These are phyloP conservation scores for Callopanchax toddi DNA, from an alignment of 2,113 vertebrate species.

Conservation along the genomic window DNA sequence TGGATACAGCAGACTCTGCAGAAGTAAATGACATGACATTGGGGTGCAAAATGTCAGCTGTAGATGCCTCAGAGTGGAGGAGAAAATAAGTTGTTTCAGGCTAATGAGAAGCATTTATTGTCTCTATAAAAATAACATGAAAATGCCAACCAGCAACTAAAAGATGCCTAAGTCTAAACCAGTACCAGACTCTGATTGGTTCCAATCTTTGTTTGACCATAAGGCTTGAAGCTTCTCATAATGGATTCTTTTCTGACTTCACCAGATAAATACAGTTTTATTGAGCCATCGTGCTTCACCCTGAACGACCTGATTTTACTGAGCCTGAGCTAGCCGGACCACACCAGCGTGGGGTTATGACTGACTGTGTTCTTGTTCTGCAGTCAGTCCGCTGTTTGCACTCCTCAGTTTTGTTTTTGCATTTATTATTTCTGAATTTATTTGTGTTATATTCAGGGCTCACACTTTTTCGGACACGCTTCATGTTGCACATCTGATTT, in stretches of 20 bases:
- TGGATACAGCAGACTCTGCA: slow-evolving; percentile 1
- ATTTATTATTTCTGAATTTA: background rate
- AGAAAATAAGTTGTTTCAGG: background rate
- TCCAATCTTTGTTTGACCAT: background rate
- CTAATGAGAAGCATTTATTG: background rate
- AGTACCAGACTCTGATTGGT: background rate
- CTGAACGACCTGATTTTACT: background rate
- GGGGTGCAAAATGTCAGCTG: background rate
- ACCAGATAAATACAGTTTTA: background rate
- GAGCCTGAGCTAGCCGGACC: background rate
- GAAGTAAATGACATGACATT: background rate
- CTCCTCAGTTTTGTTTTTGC: background rate
- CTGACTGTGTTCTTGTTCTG: background rate
- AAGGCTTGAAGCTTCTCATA: background rate
- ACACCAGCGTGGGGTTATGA: background rate
- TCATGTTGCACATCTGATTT: background rate
- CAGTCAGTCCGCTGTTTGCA: background rate
- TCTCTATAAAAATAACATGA: background rate
- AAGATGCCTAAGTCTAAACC: background rate
- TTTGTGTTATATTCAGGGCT: background rate
- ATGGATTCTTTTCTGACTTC: background rate
- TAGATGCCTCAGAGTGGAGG: background rate
- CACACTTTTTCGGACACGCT: background rate
- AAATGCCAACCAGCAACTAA: no score
- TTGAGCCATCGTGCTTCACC: background rate